Base-by-base conservation (phyloP, 2,888 invertebrate genomes). In the Morpho deidamia region DNA sequence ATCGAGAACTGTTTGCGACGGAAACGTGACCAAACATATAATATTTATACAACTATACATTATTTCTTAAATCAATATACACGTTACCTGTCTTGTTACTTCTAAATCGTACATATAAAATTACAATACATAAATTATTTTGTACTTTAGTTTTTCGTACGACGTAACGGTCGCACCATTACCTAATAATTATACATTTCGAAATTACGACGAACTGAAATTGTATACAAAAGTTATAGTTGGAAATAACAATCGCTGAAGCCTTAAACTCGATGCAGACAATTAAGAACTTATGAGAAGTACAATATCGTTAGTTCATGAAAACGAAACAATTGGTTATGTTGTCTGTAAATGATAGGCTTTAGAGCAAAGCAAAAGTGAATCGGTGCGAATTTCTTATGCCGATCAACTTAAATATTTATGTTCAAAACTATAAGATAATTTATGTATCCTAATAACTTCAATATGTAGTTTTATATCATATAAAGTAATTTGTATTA, bases 91-190 rank as follows among this genome's bases (percentile, higher is more conserved):
- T 79, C 83, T 81, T 83, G 83, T 82, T 80, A 80, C 68, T 76
- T 72, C 72, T 81, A 83, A 81, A 85, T 79, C 83, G 81, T 86
- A 84, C 80, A 85, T 83, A 84, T 82, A 81, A 81, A 81, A 85
- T 84, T 87, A 86, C 82, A 81, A 86, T 83, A 86, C 84, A 86
- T 85, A 85, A 83, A 83, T 84, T 87, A 88, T 87, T 88, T 90
- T 90, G 90, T 90, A 90, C 90, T 90, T 85, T 86, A 23, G 78
- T 78, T 85, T 78, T 72, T 74, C 78, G 78, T 74, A 80, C 87
- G 87, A 84, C 83, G 71, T 70, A 70, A 72, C 66, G 66, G 80
- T 78, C 85, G 83, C 76, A 81, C 79, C 66, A 72, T 80, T 75
- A 76, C 76, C 78, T 83, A 83, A 76, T 78, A 23, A 23, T 23